phyloP scores from a whole-genome alignment of 2,888 invertebrate species.

The Pandemis heparana region DNA sequence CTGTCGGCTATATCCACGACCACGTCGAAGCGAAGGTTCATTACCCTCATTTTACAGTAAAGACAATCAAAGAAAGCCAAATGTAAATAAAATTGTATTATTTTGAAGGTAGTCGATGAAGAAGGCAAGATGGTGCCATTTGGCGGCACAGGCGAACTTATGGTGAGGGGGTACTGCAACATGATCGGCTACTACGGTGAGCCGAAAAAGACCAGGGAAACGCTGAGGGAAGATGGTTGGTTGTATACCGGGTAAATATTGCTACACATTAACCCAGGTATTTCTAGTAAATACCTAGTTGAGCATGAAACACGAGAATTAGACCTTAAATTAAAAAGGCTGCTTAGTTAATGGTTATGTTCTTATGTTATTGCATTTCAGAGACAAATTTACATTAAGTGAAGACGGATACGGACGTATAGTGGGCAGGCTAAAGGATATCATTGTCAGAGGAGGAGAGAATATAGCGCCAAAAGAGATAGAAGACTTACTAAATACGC shows the following conservation, averaged over 20 bases:
- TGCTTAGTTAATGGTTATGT: neutral
- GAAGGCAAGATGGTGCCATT: constrained; percentile 88
- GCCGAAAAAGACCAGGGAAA: constrained; percentile 89
- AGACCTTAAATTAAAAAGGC: neutral
- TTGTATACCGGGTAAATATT: constrained; percentile 89
- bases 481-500: constrained; percentile 90
- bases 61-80: too few species aligned
- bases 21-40: constrained; percentile 86
- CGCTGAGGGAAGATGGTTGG: constrained; percentile 90
- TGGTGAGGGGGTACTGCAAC: constrained; percentile 89
- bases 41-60: too few species aligned
- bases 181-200: constrained; percentile 95
- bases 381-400: constrained; percentile 89
- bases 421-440: constrained; percentile 91
- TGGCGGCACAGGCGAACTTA: constrained; percentile 91
- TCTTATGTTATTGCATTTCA: constrained; percentile 54
- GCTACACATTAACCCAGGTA: too few species aligned
- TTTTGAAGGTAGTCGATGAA: constrained; percentile 87
- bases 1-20: constrained; percentile 87
- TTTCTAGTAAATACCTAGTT: too few species aligned
- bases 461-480: constrained; percentile 94
- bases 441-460: constrained; percentile 93
- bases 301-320: too few species aligned
- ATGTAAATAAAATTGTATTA: neutral
- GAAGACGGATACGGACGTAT: constrained; percentile 90